phyloP scores from a whole-genome alignment of 1,140 invertebrate species.

The Melitaea cinxia region DNA sequence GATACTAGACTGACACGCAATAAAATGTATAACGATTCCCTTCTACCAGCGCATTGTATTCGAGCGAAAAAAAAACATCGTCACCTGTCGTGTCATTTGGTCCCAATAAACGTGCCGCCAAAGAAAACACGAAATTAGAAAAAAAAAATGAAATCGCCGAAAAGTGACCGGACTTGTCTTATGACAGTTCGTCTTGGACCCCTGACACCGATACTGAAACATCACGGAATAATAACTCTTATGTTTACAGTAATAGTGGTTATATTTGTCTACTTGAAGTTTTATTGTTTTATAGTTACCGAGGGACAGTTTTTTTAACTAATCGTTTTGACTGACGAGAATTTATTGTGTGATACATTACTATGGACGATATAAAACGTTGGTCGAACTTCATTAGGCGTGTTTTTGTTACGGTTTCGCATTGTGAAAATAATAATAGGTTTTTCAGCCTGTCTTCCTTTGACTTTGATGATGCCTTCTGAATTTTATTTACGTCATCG shows the following conservation, averaged over 20 bases:
- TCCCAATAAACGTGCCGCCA: conserved; percentile 74
- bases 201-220: conserved; percentile 14
- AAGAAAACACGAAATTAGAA: conserved; percentile 74
- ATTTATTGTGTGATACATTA: conserved; percentile 79
- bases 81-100: conserved; percentile 81
- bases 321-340: conserved; percentile 77
- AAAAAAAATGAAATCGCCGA: conserved; percentile 65
- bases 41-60: conserved; percentile 51
- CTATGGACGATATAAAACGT: conserved; percentile 69
- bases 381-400: conserved; percentile 71
- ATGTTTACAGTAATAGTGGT: conserved; percentile 13
- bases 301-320: conserved; percentile 66
- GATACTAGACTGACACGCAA: conserved; percentile 63
- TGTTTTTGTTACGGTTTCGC: conserved; percentile 64
- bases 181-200: conserved; percentile 56
- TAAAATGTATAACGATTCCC: conserved; percentile 77
- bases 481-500: conserved; percentile 42
- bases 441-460: conserved; percentile 44
- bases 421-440: conserved; percentile 60
- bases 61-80: conserved; percentile 59
- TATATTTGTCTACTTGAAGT: conserved; percentile 21
- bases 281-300: conserved; percentile 49
- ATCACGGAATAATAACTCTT: conserved; percentile 19
- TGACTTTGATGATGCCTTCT: conserved; percentile 68
- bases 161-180: conserved; percentile 65